Percentiles rank a stretch among this genome's conserved stretches.
phyloP scores from a whole-genome alignment of 2,113 vertebrate species.

The Xenotilapia longispinis region DNA sequence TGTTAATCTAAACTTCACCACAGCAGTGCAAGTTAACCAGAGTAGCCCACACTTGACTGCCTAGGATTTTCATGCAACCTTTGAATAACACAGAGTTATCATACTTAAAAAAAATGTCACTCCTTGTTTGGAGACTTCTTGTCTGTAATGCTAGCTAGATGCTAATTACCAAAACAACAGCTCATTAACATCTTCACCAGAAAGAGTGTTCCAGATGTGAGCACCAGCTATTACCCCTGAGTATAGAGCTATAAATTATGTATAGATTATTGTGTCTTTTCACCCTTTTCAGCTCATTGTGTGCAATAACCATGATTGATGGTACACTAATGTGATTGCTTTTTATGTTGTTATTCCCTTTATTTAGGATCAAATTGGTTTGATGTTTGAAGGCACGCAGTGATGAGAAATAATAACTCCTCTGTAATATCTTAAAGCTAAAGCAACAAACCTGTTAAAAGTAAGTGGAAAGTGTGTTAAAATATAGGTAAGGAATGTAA shows the following conservation, averaged over 20 bases:
- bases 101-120: no score
- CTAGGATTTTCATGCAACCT: no score
- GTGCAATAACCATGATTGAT: not conserved
- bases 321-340: not conserved
- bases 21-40: not conserved
- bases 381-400: not conserved
- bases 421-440: not conserved
- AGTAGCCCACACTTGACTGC: not conserved
- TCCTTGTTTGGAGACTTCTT: not conserved
- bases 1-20: not conserved
- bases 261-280: not conserved
- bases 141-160: not conserved
- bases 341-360: not conserved
- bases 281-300: not conserved
- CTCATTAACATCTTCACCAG: not conserved
- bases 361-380: not conserved
- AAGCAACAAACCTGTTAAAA: not conserved
- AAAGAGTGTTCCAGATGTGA: not conserved
- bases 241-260: not conserved
- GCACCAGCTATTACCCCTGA: not conserved
- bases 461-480: not conserved
- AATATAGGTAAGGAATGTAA: not conserved
- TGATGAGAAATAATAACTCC: not conserved
- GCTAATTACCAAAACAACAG: not conserved
- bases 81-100: no score